Evolutionary conservation across 1,140 invertebrate species (phyloP).

Genomic region (Marisa cornuarietis): DNA sequence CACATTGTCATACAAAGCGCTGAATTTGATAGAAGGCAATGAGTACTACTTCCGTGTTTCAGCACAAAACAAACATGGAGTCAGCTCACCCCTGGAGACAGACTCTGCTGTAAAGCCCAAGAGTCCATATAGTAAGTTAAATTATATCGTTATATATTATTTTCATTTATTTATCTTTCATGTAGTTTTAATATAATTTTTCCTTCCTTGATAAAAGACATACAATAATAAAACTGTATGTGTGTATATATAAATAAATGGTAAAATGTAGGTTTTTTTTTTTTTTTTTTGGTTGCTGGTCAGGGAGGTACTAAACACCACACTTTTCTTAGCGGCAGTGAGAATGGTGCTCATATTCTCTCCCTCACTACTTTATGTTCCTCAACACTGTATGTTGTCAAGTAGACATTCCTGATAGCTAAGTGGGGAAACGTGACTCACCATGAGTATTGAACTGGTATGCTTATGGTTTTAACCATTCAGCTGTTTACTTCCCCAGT

Average conservation of each 20-base stretch:
- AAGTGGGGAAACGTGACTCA: background rate
- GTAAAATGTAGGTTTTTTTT: background rate
- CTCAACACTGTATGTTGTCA: too few relatives aligned
- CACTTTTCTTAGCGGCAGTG: too few relatives aligned
- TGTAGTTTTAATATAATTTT: background rate
- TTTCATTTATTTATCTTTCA: background rate
- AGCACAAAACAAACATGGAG: constrained; percentile 87
- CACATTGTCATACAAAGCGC: constrained; percentile 80
- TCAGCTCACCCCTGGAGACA: constrained; percentile 79
- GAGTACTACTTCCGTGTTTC: constrained; percentile 93
- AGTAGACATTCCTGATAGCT: background rate
- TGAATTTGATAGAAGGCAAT: constrained; percentile 78
- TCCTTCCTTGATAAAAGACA: too few relatives aligned
- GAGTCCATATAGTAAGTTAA: constrained; percentile 85
- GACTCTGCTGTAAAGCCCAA: constrained; percentile 84
- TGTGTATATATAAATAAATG: background rate
- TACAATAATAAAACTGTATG: too few relatives aligned
- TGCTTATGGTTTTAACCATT: too few relatives aligned
- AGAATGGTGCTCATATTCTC: too few relatives aligned
- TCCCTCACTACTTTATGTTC: too few relatives aligned
- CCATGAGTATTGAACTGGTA: too few relatives aligned
- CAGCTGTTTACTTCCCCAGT: background rate
- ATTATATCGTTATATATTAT: background rate
- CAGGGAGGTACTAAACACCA: too few relatives aligned
- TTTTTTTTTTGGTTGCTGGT: background rate